Conservation (phyloP, 2,113 vertebrate genomes). For the Barbus barbus region DNA sequence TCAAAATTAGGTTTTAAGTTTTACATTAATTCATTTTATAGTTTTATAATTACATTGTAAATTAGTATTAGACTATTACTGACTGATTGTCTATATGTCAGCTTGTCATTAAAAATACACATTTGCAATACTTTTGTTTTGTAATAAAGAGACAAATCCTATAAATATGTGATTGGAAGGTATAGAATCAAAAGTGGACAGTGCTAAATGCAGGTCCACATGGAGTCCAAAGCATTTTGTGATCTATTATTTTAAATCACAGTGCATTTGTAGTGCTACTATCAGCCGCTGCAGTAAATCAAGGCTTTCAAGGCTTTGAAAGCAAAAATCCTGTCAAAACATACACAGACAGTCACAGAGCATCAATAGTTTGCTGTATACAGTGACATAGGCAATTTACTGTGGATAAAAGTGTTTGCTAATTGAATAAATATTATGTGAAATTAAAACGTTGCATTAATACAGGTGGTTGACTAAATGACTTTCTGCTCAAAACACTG, state of each 20-base stretch:
- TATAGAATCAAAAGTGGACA: neutral
- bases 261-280: neutral
- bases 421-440: neutral
- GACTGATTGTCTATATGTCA: neutral
- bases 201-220: neutral
- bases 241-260: neutral
- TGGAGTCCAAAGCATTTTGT: neutral
- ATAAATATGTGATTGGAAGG: neutral
- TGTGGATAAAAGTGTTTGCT: neutral
- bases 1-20: neutral
- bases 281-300: neutral
- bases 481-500: neutral
- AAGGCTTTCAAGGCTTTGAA: neutral
- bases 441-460: neutral
- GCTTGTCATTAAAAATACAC: neutral
- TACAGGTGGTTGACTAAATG: neutral
- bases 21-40: neutral
- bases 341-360: neutral
- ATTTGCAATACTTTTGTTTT: neutral
- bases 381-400: neutral
- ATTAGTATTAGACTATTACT: neutral
- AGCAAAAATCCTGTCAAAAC: neutral
- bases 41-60: neutral
- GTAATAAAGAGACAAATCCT: neutral
- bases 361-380: neutral